Base-by-base conservation (phyloP, 2,888 invertebrate genomes). In the Hypsopygia costalis region DNA sequence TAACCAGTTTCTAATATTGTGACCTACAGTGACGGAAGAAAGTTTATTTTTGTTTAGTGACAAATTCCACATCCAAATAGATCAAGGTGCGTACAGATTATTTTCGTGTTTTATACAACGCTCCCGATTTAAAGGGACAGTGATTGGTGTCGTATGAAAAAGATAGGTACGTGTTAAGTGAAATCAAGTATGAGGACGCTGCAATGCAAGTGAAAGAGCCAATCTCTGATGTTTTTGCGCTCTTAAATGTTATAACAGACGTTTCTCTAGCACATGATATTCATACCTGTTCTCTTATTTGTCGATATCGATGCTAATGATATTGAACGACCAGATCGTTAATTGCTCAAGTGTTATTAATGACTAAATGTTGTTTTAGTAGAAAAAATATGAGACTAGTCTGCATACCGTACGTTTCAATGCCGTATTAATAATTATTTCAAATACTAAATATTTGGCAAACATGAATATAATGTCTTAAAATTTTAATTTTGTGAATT, bases 21-120 rank as follows among this genome's bases (percentile, higher is more conserved):
- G 40, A 30, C 16, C 41, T 11, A 35, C 31, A 25, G 36, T 37
- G 36, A 37, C 30, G 36, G 33, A 43, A 40, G 36, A 40, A 44
- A 32, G 38, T 47, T 36, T 44, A 41, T 41, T 40, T 41, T 36
- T 36, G 12, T 37, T 36, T 39, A 11, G 12, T 36, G 28, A 12
- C 4, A 4, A 9, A 11, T 25, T 28, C 30, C 37, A 29, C 39
- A n/a, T 38, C n/a, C 11, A 42, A 43, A 44, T 49, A 50, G 44
- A 46, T 43, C 44, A 47, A 47, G 51, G 50, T 55, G 40, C 33
- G 49, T 49, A 43, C 20, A 33, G 31, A 41, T 43, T 31, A 27
- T 36, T 35, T 33, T 32, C 29, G 22, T 40, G 32, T 20, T 40
- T 30, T 33, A 21, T 25, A 11, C 16, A 1, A 1, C 16, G 8